Evolutionary conservation across 2,888 invertebrate genomes (phyloP), one percentile per base, ranked within the genome.

Genomic region (Alviniconcha strummeri): DNA sequence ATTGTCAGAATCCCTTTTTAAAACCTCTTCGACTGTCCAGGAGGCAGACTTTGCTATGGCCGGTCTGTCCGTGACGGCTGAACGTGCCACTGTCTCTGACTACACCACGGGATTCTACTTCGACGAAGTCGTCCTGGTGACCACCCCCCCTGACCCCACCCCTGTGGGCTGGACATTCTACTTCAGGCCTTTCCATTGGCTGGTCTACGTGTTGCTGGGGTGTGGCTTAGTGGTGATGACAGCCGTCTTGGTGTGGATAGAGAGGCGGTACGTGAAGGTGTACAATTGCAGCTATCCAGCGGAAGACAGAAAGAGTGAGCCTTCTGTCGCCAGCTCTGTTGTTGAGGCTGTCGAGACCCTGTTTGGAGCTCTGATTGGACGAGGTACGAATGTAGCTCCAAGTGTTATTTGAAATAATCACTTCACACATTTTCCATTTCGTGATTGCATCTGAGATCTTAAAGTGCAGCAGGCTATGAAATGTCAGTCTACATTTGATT

Each of bases 21-120:
- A 36, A 3, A 36, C 36, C 1, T 36, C 36, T 36, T 64, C 11
- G 64, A 64, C 64, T 13, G 11, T 64, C 64, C 17, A 75, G 75
- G 75, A 75, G 17, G 75, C 75, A 15, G 75, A 75, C 75, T 75
- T 75, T 3, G 75, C 54, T 9, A 15, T 75, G 75, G 9, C 75
- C 11, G 75, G 75, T 5, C 75, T 75, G 54, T 75, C 75, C 5
- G 75, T 75, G 13, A 75, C 75, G 8, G 75, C 75, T 36, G 75
- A 75, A 1, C 75, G 75, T 4, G 75, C 75, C 2, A 54, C 54
- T 13, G 75, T 75, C 19, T 15, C 75, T 11, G 75, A 75, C 75
- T 36, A 75, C 54, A 75, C 75, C 75, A 75, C 9, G 13, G 75
- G 75, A 36, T 75, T 75, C 75, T 75, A 52, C 75, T 75, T 52